Conservation (phyloP, 2,113 vertebrate species). For the Marmota flaviventris region DNA sequence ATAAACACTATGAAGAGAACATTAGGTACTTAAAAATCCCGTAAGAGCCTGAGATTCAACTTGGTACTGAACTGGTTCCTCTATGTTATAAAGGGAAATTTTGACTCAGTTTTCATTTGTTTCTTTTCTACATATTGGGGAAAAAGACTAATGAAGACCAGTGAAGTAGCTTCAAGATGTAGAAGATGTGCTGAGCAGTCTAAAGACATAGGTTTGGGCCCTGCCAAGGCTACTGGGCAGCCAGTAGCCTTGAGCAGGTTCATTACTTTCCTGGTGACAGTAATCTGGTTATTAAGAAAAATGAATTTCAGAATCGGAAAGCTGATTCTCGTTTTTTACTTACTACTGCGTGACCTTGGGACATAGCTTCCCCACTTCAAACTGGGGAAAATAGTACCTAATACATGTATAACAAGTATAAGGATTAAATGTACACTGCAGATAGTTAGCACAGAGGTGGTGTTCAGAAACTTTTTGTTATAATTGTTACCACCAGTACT, state of each 20-base stretch:
- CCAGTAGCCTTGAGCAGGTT: neutral
- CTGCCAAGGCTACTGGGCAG: neutral
- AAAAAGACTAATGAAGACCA: conserved; percentile 26
- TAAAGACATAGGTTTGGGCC: neutral
- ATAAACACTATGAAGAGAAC: conserved; percentile 23
- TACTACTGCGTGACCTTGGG: conserved; percentile 8
- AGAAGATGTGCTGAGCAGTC: neutral
- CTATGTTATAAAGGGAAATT: neutral
- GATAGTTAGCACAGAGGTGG: neutral
- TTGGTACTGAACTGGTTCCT: neutral
- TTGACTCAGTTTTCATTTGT: conserved; percentile 28
- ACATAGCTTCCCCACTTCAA: neutral
- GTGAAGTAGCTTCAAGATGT: neutral
- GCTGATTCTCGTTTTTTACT: neutral
- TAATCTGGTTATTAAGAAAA: neutral
- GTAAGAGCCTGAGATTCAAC: neutral
- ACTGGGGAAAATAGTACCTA: neutral
- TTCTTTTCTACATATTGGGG: conserved; percentile 4
- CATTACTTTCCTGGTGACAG: neutral
- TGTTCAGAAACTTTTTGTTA: neutral
- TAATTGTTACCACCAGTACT: neutral
- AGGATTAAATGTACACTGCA: neutral
- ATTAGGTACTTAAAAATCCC: neutral
- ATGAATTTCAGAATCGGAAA: conserved; percentile 38
- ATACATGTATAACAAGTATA: neutral